Evolutionary conservation across 2,113 vertebrate genomes (phyloP).

Genomic region (Thalassarche chlororhynchos): DNA sequence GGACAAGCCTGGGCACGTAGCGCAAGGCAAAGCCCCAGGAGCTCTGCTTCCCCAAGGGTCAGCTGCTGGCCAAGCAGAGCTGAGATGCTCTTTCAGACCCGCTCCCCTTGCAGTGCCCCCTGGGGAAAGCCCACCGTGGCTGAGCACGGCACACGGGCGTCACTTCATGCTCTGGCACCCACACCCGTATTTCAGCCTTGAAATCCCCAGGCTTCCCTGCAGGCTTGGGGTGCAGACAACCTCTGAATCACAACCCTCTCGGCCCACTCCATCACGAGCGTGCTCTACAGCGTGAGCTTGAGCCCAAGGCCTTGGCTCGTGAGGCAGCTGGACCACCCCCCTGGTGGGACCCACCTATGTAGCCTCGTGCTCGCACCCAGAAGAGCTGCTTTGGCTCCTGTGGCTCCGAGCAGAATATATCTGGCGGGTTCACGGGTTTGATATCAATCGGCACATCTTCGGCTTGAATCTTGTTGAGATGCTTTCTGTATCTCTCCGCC

Average conservation of each 20-base stretch:
- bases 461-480: constrained; percentile 85
- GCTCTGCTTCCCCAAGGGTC: fast-evolving
- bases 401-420: constrained; percentile 23
- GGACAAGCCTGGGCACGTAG: fast-evolving
- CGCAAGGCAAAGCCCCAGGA: neutral
- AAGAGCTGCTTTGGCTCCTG: constrained; percentile 86
- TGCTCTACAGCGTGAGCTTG: neutral
- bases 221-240: fast-evolving
- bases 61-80: neutral
- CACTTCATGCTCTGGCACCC: neutral
- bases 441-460: constrained; percentile 91
- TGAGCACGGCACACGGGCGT: fast-evolving
- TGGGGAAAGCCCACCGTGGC: fast-evolving
- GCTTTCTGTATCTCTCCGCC: constrained; percentile 77
- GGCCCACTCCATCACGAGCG: fast-evolving
- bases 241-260: no score
- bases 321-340: no score
- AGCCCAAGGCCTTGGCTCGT: fast-evolving
- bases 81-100: neutral
- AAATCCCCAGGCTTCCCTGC: neutral
- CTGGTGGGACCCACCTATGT: constrained; percentile 83
- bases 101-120: fast-evolving
- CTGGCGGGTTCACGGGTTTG: constrained; percentile 83
- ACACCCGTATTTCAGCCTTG: neutral
- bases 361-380: constrained; percentile 90